phyloP scores from a whole-genome alignment of 1,140 invertebrate species.

The Leptinotarsa texana region DNA sequence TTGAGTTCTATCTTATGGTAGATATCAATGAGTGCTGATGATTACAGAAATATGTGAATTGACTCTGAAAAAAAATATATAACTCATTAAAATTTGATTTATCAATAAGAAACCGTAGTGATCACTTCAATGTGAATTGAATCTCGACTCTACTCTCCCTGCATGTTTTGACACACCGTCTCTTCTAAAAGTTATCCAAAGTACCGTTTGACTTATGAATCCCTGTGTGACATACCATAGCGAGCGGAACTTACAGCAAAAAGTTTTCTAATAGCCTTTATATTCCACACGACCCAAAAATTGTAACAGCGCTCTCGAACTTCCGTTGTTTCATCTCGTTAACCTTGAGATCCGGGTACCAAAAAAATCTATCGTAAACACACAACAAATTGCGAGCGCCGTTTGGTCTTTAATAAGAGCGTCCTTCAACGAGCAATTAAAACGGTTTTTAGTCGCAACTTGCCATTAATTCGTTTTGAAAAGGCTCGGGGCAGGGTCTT shows the following conservation, averaged over 20 bases:
- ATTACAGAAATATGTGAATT: too few relatives aligned
- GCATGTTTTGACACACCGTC: too few relatives aligned
- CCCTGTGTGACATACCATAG: too few relatives aligned
- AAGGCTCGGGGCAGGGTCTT: neutral
- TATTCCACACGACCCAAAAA: neutral
- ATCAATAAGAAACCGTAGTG: too few relatives aligned
- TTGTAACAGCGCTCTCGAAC: neutral
- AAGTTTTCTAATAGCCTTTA: neutral
- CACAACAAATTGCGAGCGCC: neutral
- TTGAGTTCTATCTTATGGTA: too few relatives aligned
- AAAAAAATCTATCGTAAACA: neutral
- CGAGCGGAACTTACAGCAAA: neutral
- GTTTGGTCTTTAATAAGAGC: neutral
- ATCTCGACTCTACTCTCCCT: too few relatives aligned
- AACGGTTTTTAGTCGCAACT: neutral
- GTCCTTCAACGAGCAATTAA: conserved; percentile 8
- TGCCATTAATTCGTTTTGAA: neutral
- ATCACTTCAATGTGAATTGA: too few relatives aligned
- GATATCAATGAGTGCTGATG: too few relatives aligned
- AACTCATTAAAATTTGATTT: too few relatives aligned
- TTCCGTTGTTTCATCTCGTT: neutral
- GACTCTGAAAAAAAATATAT: too few relatives aligned
- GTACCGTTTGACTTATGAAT: too few relatives aligned
- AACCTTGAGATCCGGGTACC: neutral
- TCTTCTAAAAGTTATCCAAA: too few relatives aligned